Conservation (phyloP, 2,888 invertebrate genomes). For the Unio pictorum region DNA sequence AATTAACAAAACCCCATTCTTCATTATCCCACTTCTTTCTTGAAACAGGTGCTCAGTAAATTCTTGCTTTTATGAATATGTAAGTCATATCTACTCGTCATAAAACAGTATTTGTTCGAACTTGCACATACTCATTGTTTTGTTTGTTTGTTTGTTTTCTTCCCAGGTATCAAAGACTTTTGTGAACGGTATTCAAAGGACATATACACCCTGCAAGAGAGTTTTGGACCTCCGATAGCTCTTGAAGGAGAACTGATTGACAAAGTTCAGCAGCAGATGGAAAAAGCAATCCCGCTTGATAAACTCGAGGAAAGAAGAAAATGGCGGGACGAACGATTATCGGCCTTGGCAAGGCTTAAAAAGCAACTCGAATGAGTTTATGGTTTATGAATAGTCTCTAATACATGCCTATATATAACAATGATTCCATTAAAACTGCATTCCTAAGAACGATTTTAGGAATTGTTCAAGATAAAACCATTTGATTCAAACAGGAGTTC, state of each 20-base stretch:
- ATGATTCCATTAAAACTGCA: no score
- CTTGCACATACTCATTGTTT: neutral
- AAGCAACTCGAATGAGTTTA: conserved; percentile 13
- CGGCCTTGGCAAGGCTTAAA: conserved; percentile 54
- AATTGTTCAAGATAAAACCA: no score
- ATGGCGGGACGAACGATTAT: conserved; percentile 52
- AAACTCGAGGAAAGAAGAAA: conserved; percentile 41
- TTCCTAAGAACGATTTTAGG: no score
- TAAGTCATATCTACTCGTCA: neutral
- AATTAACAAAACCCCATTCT: no score
- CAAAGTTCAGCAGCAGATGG: conserved; percentile 36
- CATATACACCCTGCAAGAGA: conserved; percentile 33
- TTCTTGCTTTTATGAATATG: neutral
- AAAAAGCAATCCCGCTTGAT: conserved; percentile 41
- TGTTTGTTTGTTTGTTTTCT: neutral
- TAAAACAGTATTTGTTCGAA: neutral
- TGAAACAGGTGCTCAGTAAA: no score
- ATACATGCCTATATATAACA: no score
- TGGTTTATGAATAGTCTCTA: no score
- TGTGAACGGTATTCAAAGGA: conserved; percentile 48
- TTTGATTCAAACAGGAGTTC: no score
- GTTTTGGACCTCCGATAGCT: conserved; percentile 44
- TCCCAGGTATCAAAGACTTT: conserved; percentile 46
- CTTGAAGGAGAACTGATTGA: conserved; percentile 37
- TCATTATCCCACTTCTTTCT: no score